These are phyloP conservation scores for Rapana venosa DNA, from an alignment of 2,888 invertebrate genomes.

Conservation along the genomic window DNA sequence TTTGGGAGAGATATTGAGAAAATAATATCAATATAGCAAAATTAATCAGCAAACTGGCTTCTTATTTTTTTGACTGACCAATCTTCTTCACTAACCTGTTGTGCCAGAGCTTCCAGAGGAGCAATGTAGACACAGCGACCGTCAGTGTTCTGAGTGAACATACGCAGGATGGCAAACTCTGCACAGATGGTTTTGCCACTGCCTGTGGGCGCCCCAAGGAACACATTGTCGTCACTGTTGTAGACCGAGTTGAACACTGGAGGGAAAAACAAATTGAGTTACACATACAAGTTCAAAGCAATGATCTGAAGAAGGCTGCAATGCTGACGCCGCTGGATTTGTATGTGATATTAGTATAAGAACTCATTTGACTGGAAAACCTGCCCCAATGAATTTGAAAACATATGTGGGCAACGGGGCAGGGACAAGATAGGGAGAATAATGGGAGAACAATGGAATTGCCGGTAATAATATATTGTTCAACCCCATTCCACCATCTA, in stretches of 20 bases:
- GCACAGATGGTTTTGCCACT: slow-evolving; percentile 92
- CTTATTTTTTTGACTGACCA: background rate
- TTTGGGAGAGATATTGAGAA: too few species aligned
- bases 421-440: too few species aligned
- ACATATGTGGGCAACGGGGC: too few species aligned
- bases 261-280: background rate
- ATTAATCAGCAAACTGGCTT: background rate
- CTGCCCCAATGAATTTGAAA: background rate
- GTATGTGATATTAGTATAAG: too few species aligned
- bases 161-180: slow-evolving; percentile 94
- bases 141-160: slow-evolving; percentile 80
- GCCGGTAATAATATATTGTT: too few species aligned
- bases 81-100: slow-evolving; percentile 79
- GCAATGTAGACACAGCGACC: slow-evolving; percentile 95
- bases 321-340: too few species aligned
- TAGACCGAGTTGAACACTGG: slow-evolving; percentile 97
- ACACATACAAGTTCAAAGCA: too few species aligned
- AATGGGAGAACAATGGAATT: too few species aligned
- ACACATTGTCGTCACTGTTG: slow-evolving; percentile 98
- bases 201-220: slow-evolving; percentile 84
- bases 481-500: too few species aligned
- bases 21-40: too few species aligned
- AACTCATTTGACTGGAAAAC: background rate
- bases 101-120: slow-evolving; percentile 92
- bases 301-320: too few species aligned